These are phyloP conservation scores for Damaliscus lunatus DNA, from an alignment of 2,113 vertebrate genomes.

Conservation along the genomic window DNA sequence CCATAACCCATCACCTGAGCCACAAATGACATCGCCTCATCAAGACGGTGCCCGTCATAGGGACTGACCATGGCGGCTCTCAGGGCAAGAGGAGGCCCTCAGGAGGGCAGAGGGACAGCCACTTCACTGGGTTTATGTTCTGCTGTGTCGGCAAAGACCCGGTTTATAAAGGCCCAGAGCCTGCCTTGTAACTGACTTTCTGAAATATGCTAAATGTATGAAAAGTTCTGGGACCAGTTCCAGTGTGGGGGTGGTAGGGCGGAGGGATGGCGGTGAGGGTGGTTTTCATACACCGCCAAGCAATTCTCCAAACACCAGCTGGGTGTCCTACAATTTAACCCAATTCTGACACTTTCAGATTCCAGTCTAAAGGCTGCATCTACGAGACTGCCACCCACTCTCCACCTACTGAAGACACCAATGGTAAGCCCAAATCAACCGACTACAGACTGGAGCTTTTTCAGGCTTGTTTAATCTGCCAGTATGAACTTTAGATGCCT, in stretches of 20 bases:
- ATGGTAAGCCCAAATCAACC: neutral
- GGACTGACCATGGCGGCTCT: neutral
- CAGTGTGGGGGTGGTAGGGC: accelerated
- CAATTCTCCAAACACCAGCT: neutral
- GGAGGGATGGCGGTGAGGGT: neutral
- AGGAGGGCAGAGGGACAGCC: too few species aligned
- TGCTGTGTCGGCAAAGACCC: neutral
- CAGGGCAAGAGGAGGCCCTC: neutral
- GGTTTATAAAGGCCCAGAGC: neutral
- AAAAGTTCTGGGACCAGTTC: neutral
- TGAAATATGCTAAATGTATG: neutral
- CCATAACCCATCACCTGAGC: neutral
- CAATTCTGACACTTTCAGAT: neutral
- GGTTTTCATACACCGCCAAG: neutral
- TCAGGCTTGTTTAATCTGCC: neutral
- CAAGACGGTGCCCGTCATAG: neutral
- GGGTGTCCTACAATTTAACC: neutral
- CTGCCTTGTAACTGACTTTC: neutral
- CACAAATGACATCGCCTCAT: neutral
- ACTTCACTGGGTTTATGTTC: neutral
- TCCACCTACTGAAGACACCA: neutral
- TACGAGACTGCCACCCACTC: accelerated
- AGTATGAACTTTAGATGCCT: too few species aligned
- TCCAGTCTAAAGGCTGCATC: neutral
- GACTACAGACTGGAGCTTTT: neutral